Base-by-base conservation (phyloP, 1,140 invertebrate genomes). In the Brachionus rubens region DNA sequence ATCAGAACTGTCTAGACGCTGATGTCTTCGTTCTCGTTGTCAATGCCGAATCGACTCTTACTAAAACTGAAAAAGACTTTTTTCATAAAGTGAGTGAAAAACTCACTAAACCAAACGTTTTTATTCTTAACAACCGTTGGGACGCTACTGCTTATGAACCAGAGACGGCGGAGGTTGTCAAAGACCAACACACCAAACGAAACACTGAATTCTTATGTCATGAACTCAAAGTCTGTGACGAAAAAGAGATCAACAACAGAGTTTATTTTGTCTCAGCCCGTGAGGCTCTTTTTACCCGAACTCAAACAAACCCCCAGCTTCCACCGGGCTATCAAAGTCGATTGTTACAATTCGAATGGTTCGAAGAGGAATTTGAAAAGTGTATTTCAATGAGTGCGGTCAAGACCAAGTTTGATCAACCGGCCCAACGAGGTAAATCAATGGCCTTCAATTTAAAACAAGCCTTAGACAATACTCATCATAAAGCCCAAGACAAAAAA, bases 21-120 rank as follows among this genome's bases (percentile, higher is more conserved):
- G 97, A 99, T 87, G 97, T 99, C 1, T 99, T 99, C 88, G 96
- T 99, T 43, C 87, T 99, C 5, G 97, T 99, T 9, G 92, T 93
- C 3, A 99, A 99, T 88, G 92, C 96, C 0, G 96, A 99, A 85
- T 98, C 96, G 2, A 99, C 96, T n/a, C 87, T 98, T 30, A 97
- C 96, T 91, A 89, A 94, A 80, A 94, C 94, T 19, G 96, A 99
- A 83, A 99, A 99, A 83, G 96, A 96, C 80, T 99, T 99, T 85
- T 99, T 99, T 86, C 94, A 98, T 83, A 98, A 98, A 90, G 97
- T 99, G 21, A 97, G 93, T 19, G 91, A 90, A 78, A 90, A 90
- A 82, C 88, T 99, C 78, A 98, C 95, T 6, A 96, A 97, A 84
- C 97, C 97, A 54, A 99, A 99, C 83, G 94, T 99, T 81, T 99